These are phyloP conservation scores for Mobula hypostoma DNA, from an alignment of 2,113 vertebrate genomes.

Conservation along the genomic window DNA sequence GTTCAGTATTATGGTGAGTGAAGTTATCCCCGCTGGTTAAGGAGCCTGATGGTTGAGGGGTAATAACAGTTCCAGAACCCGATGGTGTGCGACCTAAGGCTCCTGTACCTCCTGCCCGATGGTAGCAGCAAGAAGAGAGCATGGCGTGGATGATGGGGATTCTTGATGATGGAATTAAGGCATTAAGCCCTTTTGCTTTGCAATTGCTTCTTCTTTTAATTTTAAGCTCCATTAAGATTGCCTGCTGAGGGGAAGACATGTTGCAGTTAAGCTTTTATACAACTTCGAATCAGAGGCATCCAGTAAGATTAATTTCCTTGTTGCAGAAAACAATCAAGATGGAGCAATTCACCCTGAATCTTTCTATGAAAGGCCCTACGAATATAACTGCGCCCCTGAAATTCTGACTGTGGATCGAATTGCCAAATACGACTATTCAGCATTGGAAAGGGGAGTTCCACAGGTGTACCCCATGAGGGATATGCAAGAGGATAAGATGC, in stretches of 20 bases:
- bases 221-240: not conserved
- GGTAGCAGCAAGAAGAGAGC: too few species aligned
- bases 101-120: too few species aligned
- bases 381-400: conserved; percentile 69
- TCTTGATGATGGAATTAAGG: too few species aligned
- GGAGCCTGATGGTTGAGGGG: too few species aligned
- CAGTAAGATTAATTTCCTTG: not conserved
- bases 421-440: conserved; percentile 77
- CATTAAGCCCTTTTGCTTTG: not conserved
- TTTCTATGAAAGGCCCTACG: conserved; percentile 72
- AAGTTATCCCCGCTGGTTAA: too few species aligned
- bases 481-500: conserved; percentile 81
- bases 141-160: too few species aligned
- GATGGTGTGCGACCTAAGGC: too few species aligned
- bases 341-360: conserved; percentile 69
- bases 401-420: conserved; percentile 73
- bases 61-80: too few species aligned
- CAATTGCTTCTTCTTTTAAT: conserved; percentile 9
- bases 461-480: conserved; percentile 70
- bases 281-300: not conserved
- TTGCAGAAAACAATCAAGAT: conserved; percentile 77
- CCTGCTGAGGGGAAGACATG: not conserved
- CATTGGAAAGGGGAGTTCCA: conserved; percentile 72
- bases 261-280: not conserved
- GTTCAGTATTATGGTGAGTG: too few species aligned